Percentiles rank a stretch among this genome's conserved stretches.
These are phyloP conservation scores for Drosophila nigritarsus DNA, from an alignment of 2,888 invertebrate genomes.

Conservation along the genomic window DNA sequence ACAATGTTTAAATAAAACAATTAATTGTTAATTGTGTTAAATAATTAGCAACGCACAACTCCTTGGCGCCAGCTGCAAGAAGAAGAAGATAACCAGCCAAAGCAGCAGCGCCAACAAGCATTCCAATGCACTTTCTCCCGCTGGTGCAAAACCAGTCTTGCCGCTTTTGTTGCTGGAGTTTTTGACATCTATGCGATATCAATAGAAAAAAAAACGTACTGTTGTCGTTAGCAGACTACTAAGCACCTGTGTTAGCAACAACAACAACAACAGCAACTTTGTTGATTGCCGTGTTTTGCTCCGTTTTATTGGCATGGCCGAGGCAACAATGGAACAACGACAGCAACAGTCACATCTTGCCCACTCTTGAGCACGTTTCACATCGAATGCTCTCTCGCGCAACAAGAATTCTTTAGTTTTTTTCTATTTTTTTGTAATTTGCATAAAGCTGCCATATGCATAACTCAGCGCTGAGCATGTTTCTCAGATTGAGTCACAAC, in stretches of 20 bases:
- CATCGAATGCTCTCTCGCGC: constrained; percentile 16
- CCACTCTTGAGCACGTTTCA: constrained; percentile 64
- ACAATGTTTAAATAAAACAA: constrained; percentile 6
- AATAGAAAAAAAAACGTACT: constrained; percentile 63
- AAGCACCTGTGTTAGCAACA: constrained; percentile 62
- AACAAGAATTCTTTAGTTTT: constrained; percentile 29
- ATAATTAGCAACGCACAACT: constrained; percentile 15
- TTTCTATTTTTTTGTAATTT: constrained; percentile 43
- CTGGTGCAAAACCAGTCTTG: constrained; percentile 58
- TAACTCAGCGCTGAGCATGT: constrained; percentile 62
- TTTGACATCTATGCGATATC: constrained; percentile 78
- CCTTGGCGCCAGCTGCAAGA: constrained; percentile 8
- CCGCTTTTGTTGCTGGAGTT: constrained; percentile 44
- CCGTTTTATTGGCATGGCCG: constrained; percentile 64
- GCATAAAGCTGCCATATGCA: constrained; percentile 64
- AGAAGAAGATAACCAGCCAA: neutral
- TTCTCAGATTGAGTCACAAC: constrained; percentile 60
- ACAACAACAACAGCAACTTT: constrained; percentile 28
- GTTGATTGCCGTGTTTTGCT: constrained; percentile 61
- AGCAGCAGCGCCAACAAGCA: constrained; percentile 38
- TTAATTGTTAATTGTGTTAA: constrained; percentile 4
- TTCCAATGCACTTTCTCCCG: constrained; percentile 76
- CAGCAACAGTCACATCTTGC: constrained; percentile 68
- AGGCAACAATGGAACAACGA: constrained; percentile 40
- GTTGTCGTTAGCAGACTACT: constrained; percentile 57